Base-by-base conservation (phyloP, 1,140 invertebrate species). In the Dreissena polymorpha region DNA sequence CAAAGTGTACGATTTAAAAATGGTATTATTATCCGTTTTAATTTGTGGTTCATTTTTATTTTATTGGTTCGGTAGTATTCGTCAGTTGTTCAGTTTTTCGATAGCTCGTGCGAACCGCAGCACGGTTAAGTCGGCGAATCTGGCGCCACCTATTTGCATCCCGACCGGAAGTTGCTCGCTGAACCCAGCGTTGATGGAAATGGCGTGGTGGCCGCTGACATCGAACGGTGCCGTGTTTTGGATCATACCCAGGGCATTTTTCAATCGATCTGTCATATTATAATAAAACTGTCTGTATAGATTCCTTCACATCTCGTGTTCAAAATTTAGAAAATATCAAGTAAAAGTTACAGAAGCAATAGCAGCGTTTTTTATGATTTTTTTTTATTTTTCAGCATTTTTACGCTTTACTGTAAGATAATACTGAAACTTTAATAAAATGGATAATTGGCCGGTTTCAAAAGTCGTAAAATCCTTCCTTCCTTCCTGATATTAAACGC, bases 131-230 rank as follows among this genome's bases (percentile, higher is more conserved):
- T 89, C 88, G 51, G 88, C 86, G 25, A 85, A 88, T 39, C 82
- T 83, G 14, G 72, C 71, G 18, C 88, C 88, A 10, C 86, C 71
- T 23, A 89, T 84, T 84, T 85, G 86, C 87, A 89, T 86, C 2
- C 87, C 88, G 57, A 89, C 78, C 0, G 89, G 89, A 57, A 89
- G 83, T n/a, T 87, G 85, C 0, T 90, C 85, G 10, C 71, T 64
- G 63, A 82, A 81, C 21, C 90, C 90, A 0, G 90, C 89, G 67
- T 90, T 90, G 21, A 91, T 85, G 7, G 86, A 81, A 0, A 91
- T 69, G 23, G 90, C 88, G 0, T 89, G 89, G 51, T 91, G 89
- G 18, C 90, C 89, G 0, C 87, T 91, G n/a, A 68, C 65, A 79
- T 91, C 73, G 74, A 88, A 88, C 16, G 86, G 86, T 8, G 85